Percentiles rank a stretch among this genome's conserved stretches.
phyloP scores from a whole-genome alignment of 2,797 vertebrate species.

The Spheniscus humboldti region DNA sequence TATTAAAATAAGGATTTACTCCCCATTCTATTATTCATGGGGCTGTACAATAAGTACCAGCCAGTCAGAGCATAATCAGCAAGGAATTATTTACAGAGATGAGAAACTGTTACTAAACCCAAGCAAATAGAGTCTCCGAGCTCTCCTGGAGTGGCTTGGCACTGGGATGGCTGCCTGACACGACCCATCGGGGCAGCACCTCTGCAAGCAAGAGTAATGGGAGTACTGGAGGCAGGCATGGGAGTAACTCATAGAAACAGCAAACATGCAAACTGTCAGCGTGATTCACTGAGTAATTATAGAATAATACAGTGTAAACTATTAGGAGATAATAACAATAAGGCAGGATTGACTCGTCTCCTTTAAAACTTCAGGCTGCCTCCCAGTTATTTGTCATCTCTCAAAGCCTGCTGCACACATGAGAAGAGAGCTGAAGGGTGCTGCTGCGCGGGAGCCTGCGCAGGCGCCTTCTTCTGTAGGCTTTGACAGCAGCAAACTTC shows the following conservation, averaged over 20 bases:
- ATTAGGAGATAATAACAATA: conserved; percentile 65
- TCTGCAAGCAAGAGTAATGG: conserved; percentile 1
- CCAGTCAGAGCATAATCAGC: neutral
- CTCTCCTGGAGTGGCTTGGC: neutral
- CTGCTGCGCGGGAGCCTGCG: neutral
- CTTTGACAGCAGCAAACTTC: neutral
- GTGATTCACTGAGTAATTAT: conserved; percentile 69
- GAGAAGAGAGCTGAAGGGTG: neutral
- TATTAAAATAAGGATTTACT: conserved; percentile 45
- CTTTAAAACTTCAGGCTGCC: conserved; percentile 32
- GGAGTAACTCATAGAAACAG: conserved; percentile 11
- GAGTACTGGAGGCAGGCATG: neutral
- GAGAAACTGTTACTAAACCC: neutral
- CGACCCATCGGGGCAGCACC: neutral
- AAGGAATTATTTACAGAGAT: conserved; percentile 44
- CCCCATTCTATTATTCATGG: neutral
- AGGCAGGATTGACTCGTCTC: conserved; percentile 43
- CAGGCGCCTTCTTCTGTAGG: neutral
- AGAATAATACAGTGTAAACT: conserved; percentile 61
- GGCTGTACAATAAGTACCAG: neutral
- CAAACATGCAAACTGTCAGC: conserved; percentile 37
- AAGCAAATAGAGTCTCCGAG: neutral
- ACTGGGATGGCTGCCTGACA: neutral
- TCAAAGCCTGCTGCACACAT: neutral
- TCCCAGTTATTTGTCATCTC: neutral